Percentiles rank a stretch among this genome's conserved stretches.
Evolutionary conservation across 1,140 invertebrate genomes (phyloP).

Genomic region (Arion vulgaris): DNA sequence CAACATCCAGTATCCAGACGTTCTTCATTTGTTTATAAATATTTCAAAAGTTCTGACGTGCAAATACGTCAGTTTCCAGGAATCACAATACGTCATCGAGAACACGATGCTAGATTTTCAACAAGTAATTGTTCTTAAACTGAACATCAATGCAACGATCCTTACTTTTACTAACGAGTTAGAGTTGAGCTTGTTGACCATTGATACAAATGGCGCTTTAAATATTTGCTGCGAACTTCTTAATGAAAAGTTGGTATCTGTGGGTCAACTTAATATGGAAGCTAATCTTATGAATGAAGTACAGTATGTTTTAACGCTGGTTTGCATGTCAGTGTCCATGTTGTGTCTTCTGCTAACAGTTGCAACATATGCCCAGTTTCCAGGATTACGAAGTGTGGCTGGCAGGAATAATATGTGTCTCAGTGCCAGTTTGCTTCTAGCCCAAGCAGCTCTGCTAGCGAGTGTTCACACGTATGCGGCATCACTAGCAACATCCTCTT

Average conservation of each 20-base stretch:
- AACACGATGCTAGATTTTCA: not conserved
- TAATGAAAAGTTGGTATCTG: not conserved
- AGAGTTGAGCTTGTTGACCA: not conserved
- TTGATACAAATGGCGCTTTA: not conserved
- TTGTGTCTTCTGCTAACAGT: not conserved
- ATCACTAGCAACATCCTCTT: not conserved
- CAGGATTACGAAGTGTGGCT: not conserved
- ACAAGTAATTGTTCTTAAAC: not conserved
- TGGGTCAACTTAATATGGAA: not conserved
- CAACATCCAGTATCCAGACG: not conserved
- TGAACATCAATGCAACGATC: not conserved
- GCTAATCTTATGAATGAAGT: not conserved
- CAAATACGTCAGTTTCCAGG: not conserved
- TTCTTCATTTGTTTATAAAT: not conserved
- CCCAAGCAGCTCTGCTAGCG: not conserved
- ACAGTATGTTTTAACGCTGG: not conserved
- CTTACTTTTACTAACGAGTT: not conserved
- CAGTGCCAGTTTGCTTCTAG: not conserved
- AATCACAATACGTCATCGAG: not conserved
- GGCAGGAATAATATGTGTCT: conserved; percentile 3
- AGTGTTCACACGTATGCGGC: not conserved
- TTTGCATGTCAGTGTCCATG: not conserved
- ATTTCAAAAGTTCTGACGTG: not conserved
- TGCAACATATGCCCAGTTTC: not conserved
- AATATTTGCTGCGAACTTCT: not conserved